Percentiles rank a stretch among this genome's conserved stretches.
These are phyloP conservation scores for Mus pahari DNA, from an alignment of 2,113 vertebrate genomes.

Conservation along the genomic window DNA sequence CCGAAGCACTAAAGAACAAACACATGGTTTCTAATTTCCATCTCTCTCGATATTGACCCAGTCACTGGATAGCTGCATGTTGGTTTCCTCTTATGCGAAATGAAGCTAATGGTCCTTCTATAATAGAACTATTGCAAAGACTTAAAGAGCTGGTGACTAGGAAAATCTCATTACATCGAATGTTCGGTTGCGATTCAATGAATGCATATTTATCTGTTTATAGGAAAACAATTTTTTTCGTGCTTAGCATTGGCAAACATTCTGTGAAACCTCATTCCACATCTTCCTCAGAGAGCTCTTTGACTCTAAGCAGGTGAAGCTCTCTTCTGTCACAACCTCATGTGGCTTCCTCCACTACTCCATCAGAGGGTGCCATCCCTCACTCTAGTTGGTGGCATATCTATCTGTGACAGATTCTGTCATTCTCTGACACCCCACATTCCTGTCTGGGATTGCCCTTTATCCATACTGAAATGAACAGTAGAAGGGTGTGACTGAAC, in stretches of 20 bases:
- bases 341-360: not conserved
- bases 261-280: conserved; percentile 7
- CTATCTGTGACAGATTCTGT: not conserved
- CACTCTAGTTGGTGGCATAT: not conserved
- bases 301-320: not conserved
- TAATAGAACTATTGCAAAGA: not conserved
- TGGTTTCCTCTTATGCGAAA: conserved; percentile 18
- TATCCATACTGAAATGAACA: not conserved
- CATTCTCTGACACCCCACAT: not conserved
- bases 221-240: conserved; percentile 9
- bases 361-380: not conserved
- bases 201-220: conserved; percentile 12
- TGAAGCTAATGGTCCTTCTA: not conserved
- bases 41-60: not conserved
- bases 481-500: not conserved
- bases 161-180: not conserved
- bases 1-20: not conserved
- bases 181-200: not conserved
- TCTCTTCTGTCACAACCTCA: not conserved
- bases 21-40: not conserved
- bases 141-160: not conserved
- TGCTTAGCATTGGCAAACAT: not conserved
- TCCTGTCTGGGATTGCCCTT: not conserved
- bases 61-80: not conserved
- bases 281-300: not conserved